A percentile compares a stretch with the other conserved stretches of the same genome.
Evolutionary conservation across 2,113 vertebrate genomes (phyloP).

Genomic region (Scalopus aquaticus): DNA sequence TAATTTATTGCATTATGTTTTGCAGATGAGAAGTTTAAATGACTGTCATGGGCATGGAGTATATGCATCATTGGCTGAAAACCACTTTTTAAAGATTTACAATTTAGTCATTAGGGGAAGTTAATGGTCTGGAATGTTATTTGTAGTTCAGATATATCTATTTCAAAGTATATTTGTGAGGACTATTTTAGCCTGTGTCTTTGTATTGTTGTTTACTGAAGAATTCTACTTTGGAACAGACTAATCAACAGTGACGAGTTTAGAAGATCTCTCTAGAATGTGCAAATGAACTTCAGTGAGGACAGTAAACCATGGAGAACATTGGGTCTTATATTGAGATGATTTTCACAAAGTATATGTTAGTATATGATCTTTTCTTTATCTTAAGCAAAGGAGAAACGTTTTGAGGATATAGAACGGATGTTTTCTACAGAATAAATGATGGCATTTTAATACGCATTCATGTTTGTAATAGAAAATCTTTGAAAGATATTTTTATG

Average conservation of each 20-base stretch:
- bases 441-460: background rate
- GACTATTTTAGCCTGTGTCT: background rate
- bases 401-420: background rate
- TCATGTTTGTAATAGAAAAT: background rate
- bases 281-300: background rate
- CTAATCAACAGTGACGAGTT: background rate
- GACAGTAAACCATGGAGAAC: background rate
- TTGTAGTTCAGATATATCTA: background rate
- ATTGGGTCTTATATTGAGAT: background rate
- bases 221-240: background rate
- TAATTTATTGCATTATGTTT: slow-evolving; percentile 55
- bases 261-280: background rate
- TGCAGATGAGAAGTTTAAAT: slow-evolving; percentile 62
- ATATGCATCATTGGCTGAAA: background rate
- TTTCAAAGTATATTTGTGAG: background rate
- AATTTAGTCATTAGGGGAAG: slow-evolving; percentile 16
- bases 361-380: background rate
- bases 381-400: background rate
- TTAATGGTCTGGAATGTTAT: background rate
- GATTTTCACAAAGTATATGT: background rate
- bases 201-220: background rate
- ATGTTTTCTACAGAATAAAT: slow-evolving; percentile 33
- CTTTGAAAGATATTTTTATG: background rate
- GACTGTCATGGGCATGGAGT: background rate
- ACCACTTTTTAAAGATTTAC: background rate